phyloP scores from a whole-genome alignment of 2,797 vertebrate genomes.

The Cryptoprocta ferox region DNA sequence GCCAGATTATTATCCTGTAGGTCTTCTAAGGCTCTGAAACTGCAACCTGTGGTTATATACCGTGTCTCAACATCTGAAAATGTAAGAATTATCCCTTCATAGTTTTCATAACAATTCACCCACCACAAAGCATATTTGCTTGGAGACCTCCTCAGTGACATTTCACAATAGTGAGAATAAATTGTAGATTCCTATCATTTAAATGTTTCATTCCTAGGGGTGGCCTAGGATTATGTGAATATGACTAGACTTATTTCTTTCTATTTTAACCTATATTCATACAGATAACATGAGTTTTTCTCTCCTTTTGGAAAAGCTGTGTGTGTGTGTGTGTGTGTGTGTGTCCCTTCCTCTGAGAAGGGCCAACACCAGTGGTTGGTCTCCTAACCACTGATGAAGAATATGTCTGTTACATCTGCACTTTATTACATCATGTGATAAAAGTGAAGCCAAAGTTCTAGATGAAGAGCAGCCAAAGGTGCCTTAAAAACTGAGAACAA shows the following conservation, averaged over 20 bases:
- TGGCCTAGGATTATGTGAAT: not conserved
- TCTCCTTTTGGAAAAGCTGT: not conserved
- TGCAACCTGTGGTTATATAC: not conserved
- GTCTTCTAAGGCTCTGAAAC: constrained; percentile 46
- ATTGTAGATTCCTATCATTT: not conserved
- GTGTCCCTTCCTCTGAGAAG: not conserved
- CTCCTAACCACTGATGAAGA: not conserved
- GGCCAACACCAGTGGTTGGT: not conserved
- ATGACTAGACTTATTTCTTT: not conserved
- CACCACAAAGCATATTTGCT: constrained; percentile 43
- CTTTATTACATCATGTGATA: not conserved
- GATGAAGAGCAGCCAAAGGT: not conserved
- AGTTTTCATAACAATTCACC: constrained; percentile 24
- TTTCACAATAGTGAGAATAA: constrained; percentile 8
- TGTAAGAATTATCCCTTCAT: not conserved
- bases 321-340: not conserved
- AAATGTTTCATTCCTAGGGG: not conserved
- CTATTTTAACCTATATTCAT: not conserved
- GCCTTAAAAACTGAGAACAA: constrained; percentile 44
- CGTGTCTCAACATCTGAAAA: not conserved
- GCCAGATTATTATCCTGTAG: not conserved
- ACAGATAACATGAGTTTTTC: not conserved
- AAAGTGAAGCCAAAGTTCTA: constrained; percentile 37
- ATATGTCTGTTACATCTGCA: not conserved
- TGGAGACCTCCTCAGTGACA: constrained; percentile 4